phyloP scores from a whole-genome alignment of 2,888 invertebrate genomes.

The Atethmia centrago region DNA sequence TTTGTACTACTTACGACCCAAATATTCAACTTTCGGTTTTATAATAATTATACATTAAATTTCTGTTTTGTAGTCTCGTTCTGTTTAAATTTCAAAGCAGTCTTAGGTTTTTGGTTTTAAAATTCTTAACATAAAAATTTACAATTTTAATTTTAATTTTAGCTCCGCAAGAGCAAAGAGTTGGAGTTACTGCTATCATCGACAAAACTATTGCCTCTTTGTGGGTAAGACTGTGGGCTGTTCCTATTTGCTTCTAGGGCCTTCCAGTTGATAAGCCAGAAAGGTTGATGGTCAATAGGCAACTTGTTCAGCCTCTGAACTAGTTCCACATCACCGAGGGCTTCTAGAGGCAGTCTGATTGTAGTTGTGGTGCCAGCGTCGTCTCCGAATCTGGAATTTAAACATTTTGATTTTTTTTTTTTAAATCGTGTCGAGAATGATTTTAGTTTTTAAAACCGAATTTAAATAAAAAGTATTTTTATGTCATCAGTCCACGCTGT shows the following conservation, averaged over 20 bases:
- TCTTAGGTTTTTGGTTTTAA: constrained; percentile 9
- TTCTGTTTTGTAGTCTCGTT: not conserved
- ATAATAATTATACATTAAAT: no score
- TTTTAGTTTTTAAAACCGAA: no score
- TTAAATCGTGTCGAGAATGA: no score
- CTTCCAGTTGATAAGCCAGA: constrained; percentile 93
- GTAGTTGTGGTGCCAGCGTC: constrained; percentile 72
- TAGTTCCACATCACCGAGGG: constrained; percentile 91
- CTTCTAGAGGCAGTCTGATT: constrained; percentile 91
- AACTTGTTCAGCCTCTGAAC: constrained; percentile 90
- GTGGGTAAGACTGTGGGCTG: constrained; percentile 73
- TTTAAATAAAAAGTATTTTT: not conserved
- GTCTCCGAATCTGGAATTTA: constrained; percentile 75
- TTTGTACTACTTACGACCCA: not conserved
- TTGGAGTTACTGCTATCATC: constrained; percentile 45
- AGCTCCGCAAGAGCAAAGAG: not conserved
- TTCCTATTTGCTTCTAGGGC: constrained; percentile 90
- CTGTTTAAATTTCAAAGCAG: constrained; percentile 25
- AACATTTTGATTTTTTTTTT: not conserved
- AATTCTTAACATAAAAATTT: no score
- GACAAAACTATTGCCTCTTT: constrained; percentile 73
- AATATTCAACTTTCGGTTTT: not conserved
- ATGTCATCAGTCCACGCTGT: not conserved
- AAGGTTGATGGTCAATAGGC: constrained; percentile 89
- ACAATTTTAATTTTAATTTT: not conserved